Conservation (phyloP, 2,113 vertebrate species). For the Enhydra lutris region DNA sequence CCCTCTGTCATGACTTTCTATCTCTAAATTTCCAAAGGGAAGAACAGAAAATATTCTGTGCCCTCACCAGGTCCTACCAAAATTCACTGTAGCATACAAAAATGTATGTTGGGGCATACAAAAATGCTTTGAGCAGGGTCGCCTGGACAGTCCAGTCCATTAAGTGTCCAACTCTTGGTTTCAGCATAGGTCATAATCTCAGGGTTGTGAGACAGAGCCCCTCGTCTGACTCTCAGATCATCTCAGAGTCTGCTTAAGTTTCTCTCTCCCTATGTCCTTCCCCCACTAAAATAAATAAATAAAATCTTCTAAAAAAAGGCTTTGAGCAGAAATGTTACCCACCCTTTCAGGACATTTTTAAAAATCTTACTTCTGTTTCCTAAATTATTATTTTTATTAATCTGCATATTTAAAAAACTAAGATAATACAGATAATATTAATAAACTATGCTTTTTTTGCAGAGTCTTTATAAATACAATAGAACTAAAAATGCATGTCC, state of each 20-base stretch:
- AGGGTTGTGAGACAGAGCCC: neutral
- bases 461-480: neutral
- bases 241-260: neutral
- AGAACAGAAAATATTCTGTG: neutral
- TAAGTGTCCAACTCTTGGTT: neutral
- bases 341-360: neutral
- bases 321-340: neutral
- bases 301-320: neutral
- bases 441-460: neutral
- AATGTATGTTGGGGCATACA: neutral
- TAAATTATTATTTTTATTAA: neutral
- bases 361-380: neutral
- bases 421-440: neutral
- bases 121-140: neutral
- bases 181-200: neutral
- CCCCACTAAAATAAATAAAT: no score
- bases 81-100: neutral
- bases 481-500: neutral
- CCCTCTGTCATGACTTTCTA: neutral
- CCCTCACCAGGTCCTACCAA: neutral
- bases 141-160: neutral
- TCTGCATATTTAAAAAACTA: neutral
- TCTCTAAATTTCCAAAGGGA: neutral
- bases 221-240: neutral
- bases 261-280: neutral